Evolutionary conservation across 2,888 invertebrate species (phyloP), one percentile per base, ranked within the genome.

Genomic region (Antitype chi): DNA sequence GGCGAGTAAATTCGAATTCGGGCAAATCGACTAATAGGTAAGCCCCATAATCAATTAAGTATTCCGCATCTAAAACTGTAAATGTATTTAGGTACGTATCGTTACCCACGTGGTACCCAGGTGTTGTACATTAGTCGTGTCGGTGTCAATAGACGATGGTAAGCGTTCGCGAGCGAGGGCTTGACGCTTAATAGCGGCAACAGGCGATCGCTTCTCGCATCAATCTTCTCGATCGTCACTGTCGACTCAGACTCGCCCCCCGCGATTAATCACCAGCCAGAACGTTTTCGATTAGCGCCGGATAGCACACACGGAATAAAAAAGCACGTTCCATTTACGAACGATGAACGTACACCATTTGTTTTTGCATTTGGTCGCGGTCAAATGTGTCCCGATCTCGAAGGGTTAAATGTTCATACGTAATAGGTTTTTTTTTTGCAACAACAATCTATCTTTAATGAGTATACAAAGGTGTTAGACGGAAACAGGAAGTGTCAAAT

Each of bases 401-500:
- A 72, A 77, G 77, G 86, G 78, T 85, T 82, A 82, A 82, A 80
- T 68, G 60, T 49, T 17, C 64, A 76, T 79, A 82, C 68, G 78
- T 70, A 77, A 70, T 78, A 80, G 71, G 66, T 80, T 70, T 89
- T 87, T 55, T 90, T 92, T 94, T 94, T 92, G 94, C 94, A 92
- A 92, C 67, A 78, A 82, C 57, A 75, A 55, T 74, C 76, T 74
- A 82, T 80, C 79, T 78, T 82, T 86, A 87, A 87, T 86, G 87
- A 87, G 76, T 80, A 76, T 79, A 83, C 90, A 85, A 88, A 86
- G 81, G 85, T 85, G 80, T 92, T 91, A 92, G 94, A 91, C 93
- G 95, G 95, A 95, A 95, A 96, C 96, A 95, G 96, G 96, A 96
- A 96, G 95, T 94, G 93, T 95, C 94, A 96, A 96, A 96, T 96